These are phyloP conservation scores for Hydropsyche tenuis DNA, from an alignment of 1,140 invertebrate species.

Conservation along the genomic window DNA sequence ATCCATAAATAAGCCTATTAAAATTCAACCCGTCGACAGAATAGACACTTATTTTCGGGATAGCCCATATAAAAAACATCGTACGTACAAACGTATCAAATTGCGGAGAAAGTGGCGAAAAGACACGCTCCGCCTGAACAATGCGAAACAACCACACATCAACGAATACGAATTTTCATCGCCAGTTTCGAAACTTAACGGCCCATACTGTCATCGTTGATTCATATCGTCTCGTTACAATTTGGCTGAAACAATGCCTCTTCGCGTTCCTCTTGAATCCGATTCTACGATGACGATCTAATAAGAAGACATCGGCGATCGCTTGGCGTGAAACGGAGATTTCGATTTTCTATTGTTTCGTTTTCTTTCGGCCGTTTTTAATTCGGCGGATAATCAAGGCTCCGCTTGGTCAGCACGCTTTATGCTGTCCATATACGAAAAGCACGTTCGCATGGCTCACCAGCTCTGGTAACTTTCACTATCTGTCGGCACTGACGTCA, in stretches of 20 bases:
- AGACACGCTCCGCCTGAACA: slow-evolving; percentile 5
- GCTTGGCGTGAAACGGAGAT: background rate
- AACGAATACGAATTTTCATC: background rate
- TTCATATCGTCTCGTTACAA: no score
- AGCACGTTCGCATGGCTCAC: slow-evolving; percentile 10
- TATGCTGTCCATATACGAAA: slow-evolving; percentile 22
- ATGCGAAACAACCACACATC: slow-evolving; percentile 15
- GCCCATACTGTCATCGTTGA: no score
- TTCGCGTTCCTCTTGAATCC: no score
- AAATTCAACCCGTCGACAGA: no score
- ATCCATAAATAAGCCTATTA: no score
- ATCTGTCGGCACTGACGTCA: slow-evolving; percentile 25
- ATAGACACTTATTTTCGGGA: no score
- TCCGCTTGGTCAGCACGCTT: slow-evolving; percentile 4
- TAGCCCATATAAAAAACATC: background rate
- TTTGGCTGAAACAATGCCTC: no score
- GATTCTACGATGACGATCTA: no score
- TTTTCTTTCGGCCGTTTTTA: background rate
- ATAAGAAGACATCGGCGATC: slow-evolving; percentile 2
- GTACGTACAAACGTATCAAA: background rate
- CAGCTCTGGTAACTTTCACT: slow-evolving; percentile 25
- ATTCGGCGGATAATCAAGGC: background rate
- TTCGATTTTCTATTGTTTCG: background rate
- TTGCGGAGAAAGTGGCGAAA: slow-evolving; percentile 3
- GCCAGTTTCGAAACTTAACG: background rate